Conservation (phyloP, 2,888 invertebrate species). For the Stegana nigrithorax region DNA sequence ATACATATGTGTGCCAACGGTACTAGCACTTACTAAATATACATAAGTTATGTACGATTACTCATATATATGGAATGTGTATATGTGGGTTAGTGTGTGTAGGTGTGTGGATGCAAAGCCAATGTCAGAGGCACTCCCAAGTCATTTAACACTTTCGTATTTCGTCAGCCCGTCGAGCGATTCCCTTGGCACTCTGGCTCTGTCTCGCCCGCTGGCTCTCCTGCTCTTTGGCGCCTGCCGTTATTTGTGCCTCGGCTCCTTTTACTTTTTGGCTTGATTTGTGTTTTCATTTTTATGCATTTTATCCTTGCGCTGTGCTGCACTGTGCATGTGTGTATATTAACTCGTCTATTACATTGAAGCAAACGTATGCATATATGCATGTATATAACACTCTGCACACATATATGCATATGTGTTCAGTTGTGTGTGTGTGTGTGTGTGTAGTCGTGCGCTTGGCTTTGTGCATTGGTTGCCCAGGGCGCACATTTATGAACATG, state of each 20-base stretch:
- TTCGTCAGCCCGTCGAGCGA: too few relatives aligned
- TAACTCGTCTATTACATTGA: background rate
- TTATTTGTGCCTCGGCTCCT: background rate
- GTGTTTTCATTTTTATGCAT: background rate
- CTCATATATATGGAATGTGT: background rate
- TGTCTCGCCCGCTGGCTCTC: background rate
- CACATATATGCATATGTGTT: background rate
- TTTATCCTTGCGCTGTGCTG: background rate
- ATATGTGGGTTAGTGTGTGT: background rate
- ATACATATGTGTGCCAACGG: too few relatives aligned
- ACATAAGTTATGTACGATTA: too few relatives aligned
- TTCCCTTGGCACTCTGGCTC: too few relatives aligned
- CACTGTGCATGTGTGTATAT: too few relatives aligned
- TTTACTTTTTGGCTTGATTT: background rate
- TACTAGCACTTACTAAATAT: too few relatives aligned
- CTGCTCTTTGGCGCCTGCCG: background rate
- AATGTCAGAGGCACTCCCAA: constrained; percentile 25
- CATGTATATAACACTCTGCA: background rate
- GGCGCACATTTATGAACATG: too few relatives aligned
- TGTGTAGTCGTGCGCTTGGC: too few relatives aligned
- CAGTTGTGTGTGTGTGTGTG: background rate
- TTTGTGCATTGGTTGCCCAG: too few relatives aligned
- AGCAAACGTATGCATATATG: background rate
- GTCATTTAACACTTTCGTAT: constrained; percentile 56
- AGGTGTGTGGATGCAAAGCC: background rate